phyloP scores from a whole-genome alignment of 2,113 vertebrate genomes.

The Microcebus tavaratra region DNA sequence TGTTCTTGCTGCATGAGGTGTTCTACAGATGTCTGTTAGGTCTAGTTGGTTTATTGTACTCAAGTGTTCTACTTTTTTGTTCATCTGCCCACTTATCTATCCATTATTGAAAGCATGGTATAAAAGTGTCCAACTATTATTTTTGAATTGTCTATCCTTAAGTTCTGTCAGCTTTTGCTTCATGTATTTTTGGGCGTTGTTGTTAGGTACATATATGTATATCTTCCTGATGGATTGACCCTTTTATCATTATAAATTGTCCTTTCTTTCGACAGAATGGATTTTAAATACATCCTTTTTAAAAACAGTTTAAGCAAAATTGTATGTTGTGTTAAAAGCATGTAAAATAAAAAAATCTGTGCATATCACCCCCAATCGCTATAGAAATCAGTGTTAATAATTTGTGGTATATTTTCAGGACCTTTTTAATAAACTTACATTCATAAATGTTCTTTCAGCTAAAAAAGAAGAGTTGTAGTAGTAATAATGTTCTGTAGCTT shows the following conservation, averaged over 20 bases:
- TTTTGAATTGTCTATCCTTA: background rate
- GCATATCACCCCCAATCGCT: background rate
- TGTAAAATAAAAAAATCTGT: conserved; percentile 45
- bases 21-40: background rate
- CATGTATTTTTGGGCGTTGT: background rate
- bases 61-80: background rate
- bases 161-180: background rate
- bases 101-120: background rate
- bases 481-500: background rate
- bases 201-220: background rate
- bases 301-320: conserved; percentile 32
- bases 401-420: background rate
- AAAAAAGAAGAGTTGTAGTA: background rate
- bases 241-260: conserved; percentile 7
- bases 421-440: background rate
- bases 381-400: conserved; percentile 20
- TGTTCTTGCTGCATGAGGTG: background rate
- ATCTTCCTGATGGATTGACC: background rate
- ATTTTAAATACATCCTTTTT: conserved; percentile 4
- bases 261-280: background rate
- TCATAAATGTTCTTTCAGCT: conserved; percentile 24
- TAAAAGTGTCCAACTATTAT: background rate
- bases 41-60: background rate
- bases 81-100: background rate
- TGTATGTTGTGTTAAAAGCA: background rate